Percentiles rank a stretch among this genome's conserved stretches.
Evolutionary conservation across 2,113 vertebrate species (phyloP).

Genomic region (Gymnorhina tibicen): DNA sequence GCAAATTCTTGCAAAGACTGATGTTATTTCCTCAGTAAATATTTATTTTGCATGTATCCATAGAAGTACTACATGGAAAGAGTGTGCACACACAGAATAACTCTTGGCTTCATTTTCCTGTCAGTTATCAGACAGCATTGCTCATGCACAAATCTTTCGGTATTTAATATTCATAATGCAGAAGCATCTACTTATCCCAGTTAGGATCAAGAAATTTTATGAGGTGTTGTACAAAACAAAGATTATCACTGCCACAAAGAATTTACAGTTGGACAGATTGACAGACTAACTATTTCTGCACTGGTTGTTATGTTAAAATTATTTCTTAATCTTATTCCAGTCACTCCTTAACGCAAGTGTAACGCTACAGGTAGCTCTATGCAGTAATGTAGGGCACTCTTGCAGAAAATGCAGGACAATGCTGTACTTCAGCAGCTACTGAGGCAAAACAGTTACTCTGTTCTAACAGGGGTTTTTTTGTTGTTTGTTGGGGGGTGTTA

Average conservation of each 20-base stretch:
- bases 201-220: background rate
- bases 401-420: background rate
- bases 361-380: background rate
- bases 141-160: background rate
- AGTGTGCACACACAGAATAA: background rate
- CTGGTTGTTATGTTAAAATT: background rate
- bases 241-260: background rate
- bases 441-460: background rate
- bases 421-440: background rate
- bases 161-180: background rate
- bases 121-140: background rate
- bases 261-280: background rate
- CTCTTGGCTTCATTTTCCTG: background rate
- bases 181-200: background rate
- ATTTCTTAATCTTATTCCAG: background rate
- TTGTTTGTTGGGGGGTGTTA: rapidly evolving
- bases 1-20: background rate
- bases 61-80: background rate
- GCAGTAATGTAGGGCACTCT: background rate
- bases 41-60: slow-evolving; percentile 13
- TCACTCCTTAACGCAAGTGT: background rate
- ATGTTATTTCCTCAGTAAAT: background rate
- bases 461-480: rapidly evolving
- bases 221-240: background rate
- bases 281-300: background rate